Base-by-base conservation (phyloP, 2,113 vertebrate species). In the Ochotona princeps region DNA sequence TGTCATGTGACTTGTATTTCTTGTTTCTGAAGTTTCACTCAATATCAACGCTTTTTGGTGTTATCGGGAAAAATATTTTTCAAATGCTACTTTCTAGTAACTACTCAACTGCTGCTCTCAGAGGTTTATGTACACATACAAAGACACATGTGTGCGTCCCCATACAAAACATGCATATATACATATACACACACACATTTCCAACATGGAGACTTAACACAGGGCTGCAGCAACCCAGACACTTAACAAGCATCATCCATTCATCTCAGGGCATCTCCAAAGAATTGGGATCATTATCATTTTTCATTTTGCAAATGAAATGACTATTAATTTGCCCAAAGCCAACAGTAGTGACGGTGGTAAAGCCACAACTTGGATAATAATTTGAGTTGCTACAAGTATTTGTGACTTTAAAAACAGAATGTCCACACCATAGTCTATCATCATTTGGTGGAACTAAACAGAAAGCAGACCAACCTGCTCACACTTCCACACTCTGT, bases 71-170 rank as follows among this genome's bases (percentile, higher is more conserved):
- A 83, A 69, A 63, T 0, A 10, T 49, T 67, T 75, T 83, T 67
- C 61, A 88, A 70, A 63, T 63, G 63, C 20, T 85, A 90, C 51
- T 78, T 92, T 11, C 13, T 47, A 73, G 61, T 18, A 51, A 92
- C 4, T 10, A 7, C 49, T 32, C 78, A 8, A 54, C 20, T 12
- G 28, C 23, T n/a, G 2, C 75, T 66, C 38, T 82, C 10, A 75
- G 54, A 66, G 54, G 63, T 89, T 63, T 12, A 49, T 11, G n/a
- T 5, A 17, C n/a, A 72, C 3, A 47, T 54, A 28, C 44, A n/a
- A n/a, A n/a, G n/a, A n/a, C 17, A 57, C 54, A 57, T 18, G 15
- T 57, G 14, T 18, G 18, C 18, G 14, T 18, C 17, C 54, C n/a
- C 32, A 47, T 18, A 83, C 8, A 47, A 32, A 30, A 10, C 10